phyloP scores from a whole-genome alignment of 2,888 invertebrate species.

The Punctoribates punctum region DNA sequence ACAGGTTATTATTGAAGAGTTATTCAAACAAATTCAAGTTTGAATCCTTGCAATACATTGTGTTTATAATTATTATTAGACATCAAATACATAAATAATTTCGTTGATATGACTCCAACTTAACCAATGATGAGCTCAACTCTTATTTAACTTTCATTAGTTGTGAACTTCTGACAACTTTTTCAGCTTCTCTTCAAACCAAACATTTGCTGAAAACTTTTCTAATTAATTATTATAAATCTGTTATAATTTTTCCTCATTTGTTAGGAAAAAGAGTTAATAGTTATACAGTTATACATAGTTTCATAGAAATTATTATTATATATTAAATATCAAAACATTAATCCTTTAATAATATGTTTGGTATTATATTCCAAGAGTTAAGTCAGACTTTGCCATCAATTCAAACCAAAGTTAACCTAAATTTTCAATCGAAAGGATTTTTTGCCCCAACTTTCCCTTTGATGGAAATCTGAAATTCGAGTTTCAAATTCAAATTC shows the following conservation, averaged over 20 bases:
- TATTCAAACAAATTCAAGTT: too few relatives aligned
- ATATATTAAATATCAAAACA: neutral
- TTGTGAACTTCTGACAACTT: neutral
- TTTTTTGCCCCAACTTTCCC: too few relatives aligned
- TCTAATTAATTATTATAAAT: neutral
- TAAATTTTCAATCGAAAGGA: too few relatives aligned
- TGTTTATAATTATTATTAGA: too few relatives aligned
- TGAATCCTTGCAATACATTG: too few relatives aligned
- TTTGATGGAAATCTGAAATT: too few relatives aligned
- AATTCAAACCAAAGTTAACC: too few relatives aligned
- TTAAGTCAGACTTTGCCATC: neutral
- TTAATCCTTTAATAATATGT: too few relatives aligned
- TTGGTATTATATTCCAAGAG: neutral
- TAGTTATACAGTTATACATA: neutral
- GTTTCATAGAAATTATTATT: neutral
- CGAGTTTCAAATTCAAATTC: too few relatives aligned
- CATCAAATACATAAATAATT: neutral
- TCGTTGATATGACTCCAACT: neutral
- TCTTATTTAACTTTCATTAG: neutral
- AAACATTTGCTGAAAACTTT: constrained; percentile 5
- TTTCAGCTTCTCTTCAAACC: neutral
- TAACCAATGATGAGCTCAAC: neutral
- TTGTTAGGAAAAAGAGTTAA: neutral
- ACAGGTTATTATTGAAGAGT: too few relatives aligned
- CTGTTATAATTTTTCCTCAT: neutral